Conservation (phyloP, 2,797 vertebrate species). For the Microchirus variegatus region DNA sequence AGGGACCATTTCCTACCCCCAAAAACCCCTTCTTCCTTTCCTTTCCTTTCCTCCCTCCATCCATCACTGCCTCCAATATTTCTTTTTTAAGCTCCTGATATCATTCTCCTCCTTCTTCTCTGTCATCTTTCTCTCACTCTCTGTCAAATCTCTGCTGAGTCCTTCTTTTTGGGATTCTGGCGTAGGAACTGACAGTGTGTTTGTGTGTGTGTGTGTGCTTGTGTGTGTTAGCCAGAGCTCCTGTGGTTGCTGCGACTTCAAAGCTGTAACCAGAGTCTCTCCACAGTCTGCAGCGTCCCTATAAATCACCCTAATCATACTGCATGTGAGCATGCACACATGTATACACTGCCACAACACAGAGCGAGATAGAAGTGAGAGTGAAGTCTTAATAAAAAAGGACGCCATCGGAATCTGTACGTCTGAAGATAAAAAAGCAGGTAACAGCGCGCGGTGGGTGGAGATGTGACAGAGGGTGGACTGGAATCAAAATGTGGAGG, state of each 20-base stretch:
- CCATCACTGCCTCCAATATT: neutral
- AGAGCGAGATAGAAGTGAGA: neutral
- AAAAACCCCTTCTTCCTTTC: neutral
- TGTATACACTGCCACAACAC: conserved; percentile 29
- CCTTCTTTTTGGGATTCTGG: conserved; percentile 47
- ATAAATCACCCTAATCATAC: conserved; percentile 86
- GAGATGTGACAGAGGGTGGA: neutral
- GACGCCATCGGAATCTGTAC: neutral
- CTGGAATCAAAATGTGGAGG: conserved; percentile 14
- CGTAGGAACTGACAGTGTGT: conserved; percentile 60
- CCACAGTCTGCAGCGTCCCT: conserved; percentile 74
- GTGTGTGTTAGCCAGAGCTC: conserved; percentile 52
- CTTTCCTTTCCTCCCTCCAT: conserved; percentile 1
- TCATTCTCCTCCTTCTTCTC: conserved; percentile 25
- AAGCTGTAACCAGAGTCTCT: conserved; percentile 85
- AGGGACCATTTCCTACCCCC: conserved; percentile 49
- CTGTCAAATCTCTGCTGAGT: conserved; percentile 38
- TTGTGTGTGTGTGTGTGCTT: conserved; percentile 34
- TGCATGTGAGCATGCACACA: conserved; percentile 34
- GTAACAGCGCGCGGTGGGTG: neutral
- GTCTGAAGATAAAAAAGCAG: neutral
- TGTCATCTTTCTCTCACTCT: conserved; percentile 31
- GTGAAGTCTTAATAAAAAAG: conserved; percentile 4
- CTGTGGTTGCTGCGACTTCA: conserved; percentile 83
- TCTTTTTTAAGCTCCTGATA: conserved; percentile 42